Conservation (phyloP, 2,888 invertebrate species). For the Pyrochroa serraticornis region DNA sequence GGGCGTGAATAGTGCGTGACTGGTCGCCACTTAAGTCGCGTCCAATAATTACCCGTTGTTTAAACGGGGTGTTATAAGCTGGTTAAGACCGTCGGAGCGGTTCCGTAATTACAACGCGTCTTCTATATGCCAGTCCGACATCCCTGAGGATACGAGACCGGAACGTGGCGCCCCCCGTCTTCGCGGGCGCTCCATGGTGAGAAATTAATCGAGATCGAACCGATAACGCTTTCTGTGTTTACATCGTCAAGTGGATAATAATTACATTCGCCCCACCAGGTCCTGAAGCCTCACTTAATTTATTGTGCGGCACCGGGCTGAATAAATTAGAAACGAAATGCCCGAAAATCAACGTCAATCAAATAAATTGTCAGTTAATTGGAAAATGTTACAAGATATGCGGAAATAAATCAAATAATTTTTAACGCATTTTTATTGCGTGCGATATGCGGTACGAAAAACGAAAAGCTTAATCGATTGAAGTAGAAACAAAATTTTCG, state of each 20-base stretch:
- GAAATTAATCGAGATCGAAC: constrained; percentile 39
- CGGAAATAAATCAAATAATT: too few species aligned
- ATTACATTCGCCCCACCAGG: constrained; percentile 4
- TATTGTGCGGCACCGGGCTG: too few species aligned
- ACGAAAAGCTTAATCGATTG: too few species aligned
- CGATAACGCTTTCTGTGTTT: constrained; percentile 38
- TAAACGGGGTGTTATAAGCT: constrained; percentile 32
- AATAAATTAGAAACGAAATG: too few species aligned
- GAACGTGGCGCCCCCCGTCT: constrained; percentile 28
- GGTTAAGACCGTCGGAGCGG: constrained; percentile 23
- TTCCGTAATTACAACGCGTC: constrained; percentile 25
- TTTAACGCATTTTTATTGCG: too few species aligned
- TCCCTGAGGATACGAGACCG: constrained; percentile 23
- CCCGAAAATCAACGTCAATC: too few species aligned
- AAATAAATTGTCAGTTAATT: too few species aligned
- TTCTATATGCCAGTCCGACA: constrained; percentile 1
- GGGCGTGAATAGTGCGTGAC: constrained; percentile 41
- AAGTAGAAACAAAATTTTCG: too few species aligned
- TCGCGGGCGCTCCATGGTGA: constrained; percentile 13
- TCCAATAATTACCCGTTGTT: constrained; percentile 32
- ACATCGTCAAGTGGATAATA: constrained; percentile 41
- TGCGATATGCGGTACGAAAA: too few species aligned
- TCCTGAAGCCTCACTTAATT: too few species aligned
- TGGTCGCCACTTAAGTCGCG: constrained; percentile 33
- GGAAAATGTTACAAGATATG: too few species aligned